A percentile compares a stretch with the other conserved stretches of the same genome.
These are phyloP conservation scores for Scaptomyza pallida DNA, from an alignment of 1,140 invertebrate species.

Conservation along the genomic window DNA sequence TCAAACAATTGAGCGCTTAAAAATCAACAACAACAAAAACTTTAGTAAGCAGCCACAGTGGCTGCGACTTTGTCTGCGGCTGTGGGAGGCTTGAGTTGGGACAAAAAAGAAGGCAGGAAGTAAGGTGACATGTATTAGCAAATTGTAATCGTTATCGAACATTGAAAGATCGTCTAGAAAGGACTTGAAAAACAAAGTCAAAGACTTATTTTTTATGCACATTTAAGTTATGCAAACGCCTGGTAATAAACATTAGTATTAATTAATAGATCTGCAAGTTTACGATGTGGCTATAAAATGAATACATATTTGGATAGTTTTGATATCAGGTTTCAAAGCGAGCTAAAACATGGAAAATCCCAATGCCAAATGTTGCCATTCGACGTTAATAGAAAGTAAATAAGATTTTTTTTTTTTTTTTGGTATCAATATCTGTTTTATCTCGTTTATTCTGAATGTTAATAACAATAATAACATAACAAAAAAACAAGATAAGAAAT, in stretches of 20 bases:
- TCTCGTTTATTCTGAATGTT: conserved; percentile 5
- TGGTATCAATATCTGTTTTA: conserved; percentile 8
- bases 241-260: neutral
- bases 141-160: conserved; percentile 8
- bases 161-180: neutral
- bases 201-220: too few relatives aligned
- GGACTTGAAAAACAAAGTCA: conserved; percentile 1
- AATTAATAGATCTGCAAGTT: neutral
- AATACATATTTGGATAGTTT: neutral
- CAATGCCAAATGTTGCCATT: neutral
- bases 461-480: conserved; percentile 8
- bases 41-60: conserved; percentile 4
- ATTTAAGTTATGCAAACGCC: neutral
- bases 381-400: conserved; percentile 16
- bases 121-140: neutral
- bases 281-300: neutral
- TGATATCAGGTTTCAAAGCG: neutral
- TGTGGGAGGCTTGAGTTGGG: conserved; percentile 11
- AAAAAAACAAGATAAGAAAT: conserved; percentile 3
- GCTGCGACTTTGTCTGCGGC: neutral
- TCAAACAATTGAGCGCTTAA: conserved; percentile 43
- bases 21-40: conserved; percentile 12
- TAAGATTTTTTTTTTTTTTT: neutral
- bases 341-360: neutral
- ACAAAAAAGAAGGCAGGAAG: conserved; percentile 27